Percentiles rank a stretch among this genome's conserved stretches.
Evolutionary conservation across 2,113 vertebrate genomes (phyloP).

Genomic region (Bungarus multicinctus): DNA sequence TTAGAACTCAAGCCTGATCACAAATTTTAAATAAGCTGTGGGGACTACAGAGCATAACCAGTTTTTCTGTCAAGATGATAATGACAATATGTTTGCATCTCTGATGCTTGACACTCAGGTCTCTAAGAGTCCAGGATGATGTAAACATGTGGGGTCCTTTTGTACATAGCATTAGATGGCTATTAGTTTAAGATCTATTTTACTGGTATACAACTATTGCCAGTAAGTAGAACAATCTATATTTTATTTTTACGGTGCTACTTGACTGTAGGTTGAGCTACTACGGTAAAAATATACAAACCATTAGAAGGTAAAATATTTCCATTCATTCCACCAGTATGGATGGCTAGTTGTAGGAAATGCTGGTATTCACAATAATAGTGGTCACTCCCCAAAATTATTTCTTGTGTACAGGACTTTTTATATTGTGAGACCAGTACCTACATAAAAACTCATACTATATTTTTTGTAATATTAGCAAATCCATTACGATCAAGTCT

Average conservation of each 20-base stretch:
- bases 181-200: neutral
- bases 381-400: neutral
- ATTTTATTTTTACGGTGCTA: neutral
- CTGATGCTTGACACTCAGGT: neutral
- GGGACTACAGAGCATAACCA: neutral
- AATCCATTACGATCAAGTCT: neutral
- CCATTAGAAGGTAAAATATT: neutral
- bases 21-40: neutral
- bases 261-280: neutral
- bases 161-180: neutral
- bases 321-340: neutral
- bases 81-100: neutral
- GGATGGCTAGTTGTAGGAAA: neutral
- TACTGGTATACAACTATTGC: neutral
- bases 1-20: neutral
- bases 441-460: neutral
- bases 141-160: neutral
- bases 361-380: neutral
- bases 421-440: neutral
- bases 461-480: neutral
- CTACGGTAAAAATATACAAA: neutral
- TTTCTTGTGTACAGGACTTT: neutral
- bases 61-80: fast-evolving
- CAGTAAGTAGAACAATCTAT: neutral
- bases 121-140: neutral